Conservation (phyloP, 1,140 invertebrate genomes). For the Telenomus remus region DNA sequence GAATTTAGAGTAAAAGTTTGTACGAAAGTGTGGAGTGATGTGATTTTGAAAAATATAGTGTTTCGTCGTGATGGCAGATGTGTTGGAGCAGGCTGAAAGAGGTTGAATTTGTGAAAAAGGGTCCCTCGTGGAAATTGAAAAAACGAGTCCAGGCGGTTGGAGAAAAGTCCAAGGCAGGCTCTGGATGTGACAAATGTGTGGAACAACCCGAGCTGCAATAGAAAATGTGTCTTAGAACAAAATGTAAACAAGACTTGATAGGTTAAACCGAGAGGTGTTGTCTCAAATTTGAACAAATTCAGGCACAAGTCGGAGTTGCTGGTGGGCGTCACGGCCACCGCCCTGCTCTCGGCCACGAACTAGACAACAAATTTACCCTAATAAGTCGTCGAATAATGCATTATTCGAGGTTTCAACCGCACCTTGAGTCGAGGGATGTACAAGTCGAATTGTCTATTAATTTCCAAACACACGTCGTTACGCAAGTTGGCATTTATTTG, state of each 20-base stretch:
- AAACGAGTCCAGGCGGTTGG: slow-evolving; percentile 63
- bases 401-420: slow-evolving; percentile 64
- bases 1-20: not conserved
- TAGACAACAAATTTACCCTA: not conserved
- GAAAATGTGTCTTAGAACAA: slow-evolving; percentile 75
- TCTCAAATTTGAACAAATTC: slow-evolving; percentile 2
- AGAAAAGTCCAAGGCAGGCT: slow-evolving; percentile 72
- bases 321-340: not conserved
- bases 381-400: not conserved
- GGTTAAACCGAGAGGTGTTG: slow-evolving; percentile 65
- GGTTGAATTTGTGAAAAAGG: slow-evolving; percentile 84
- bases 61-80: not conserved
- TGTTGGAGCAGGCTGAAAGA: slow-evolving; percentile 49
- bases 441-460: slow-evolving; percentile 58
- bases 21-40: not conserved
- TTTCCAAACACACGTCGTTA: slow-evolving; percentile 70
- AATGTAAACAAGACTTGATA: slow-evolving; percentile 79
- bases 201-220: slow-evolving; percentile 77
- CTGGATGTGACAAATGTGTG: slow-evolving; percentile 71
- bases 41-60: slow-evolving; percentile 6
- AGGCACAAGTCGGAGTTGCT: slow-evolving; percentile 1
- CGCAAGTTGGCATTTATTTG: slow-evolving; percentile 6
- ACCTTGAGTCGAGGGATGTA: slow-evolving; percentile 51
- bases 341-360: not conserved
- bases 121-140: slow-evolving; percentile 79